These are phyloP conservation scores for Gobio gobio DNA, from an alignment of 2,113 vertebrate species.

Conservation along the genomic window DNA sequence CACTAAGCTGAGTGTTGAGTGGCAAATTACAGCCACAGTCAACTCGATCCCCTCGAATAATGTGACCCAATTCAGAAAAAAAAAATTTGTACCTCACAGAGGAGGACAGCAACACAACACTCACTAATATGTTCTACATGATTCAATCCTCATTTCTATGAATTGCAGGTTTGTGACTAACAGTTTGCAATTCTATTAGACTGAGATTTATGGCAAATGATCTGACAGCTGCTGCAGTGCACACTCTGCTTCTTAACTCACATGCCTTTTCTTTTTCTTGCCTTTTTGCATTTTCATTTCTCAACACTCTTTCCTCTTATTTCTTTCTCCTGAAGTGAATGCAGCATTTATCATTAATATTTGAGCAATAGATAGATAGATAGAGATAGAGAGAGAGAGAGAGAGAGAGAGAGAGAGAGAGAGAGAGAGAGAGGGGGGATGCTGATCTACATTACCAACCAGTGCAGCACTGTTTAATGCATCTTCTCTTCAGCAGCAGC, in stretches of 20 bases:
- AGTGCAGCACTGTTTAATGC: conserved; percentile 37
- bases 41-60: conserved; percentile 40
- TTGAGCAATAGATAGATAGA: background rate
- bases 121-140: background rate
- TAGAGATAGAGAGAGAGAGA: too few species aligned
- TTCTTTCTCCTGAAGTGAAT: background rate
- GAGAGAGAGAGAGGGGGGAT: background rate
- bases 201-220: background rate
- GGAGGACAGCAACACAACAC: background rate
- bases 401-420: too few species aligned
- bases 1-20: background rate
- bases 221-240: conserved; percentile 6
- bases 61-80: conserved; percentile 27
- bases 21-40: background rate
- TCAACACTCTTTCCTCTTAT: background rate
- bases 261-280: background rate
- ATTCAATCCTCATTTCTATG: background rate
- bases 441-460: conserved; percentile 52
- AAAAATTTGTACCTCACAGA: background rate
- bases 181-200: background rate
- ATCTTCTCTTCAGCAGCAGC: background rate
- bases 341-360: background rate
- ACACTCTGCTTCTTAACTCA: background rate
- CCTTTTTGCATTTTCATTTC: background rate
- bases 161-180: background rate